These are phyloP conservation scores for Pterophyllum scalare DNA, from an alignment of 2,113 vertebrate genomes.

Conservation along the genomic window DNA sequence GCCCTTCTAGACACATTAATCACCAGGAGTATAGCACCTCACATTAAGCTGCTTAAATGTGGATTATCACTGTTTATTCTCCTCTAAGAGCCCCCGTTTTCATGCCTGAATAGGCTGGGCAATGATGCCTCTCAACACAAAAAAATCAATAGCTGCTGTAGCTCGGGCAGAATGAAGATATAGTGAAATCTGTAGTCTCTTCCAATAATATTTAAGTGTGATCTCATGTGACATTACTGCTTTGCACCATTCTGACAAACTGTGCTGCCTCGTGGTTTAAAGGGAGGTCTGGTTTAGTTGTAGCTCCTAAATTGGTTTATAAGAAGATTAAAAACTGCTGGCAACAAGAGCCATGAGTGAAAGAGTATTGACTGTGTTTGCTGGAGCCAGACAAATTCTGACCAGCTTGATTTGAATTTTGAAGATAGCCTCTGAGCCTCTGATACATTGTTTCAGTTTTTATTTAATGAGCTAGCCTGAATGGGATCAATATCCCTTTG, in stretches of 20 bases:
- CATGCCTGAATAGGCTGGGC: conserved; percentile 57
- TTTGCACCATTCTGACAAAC: conserved; percentile 20
- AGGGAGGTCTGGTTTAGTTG: conserved; percentile 34
- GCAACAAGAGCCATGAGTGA: conserved; percentile 25
- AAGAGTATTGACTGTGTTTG: conserved; percentile 21
- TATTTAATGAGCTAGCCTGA: not conserved
- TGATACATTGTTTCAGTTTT: not conserved
- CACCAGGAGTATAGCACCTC: conserved; percentile 74
- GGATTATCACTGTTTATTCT: conserved; percentile 77
- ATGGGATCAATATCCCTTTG: not conserved
- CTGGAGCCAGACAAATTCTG: conserved; percentile 22
- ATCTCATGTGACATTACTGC: conserved; percentile 29
- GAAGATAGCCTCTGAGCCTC: not conserved
- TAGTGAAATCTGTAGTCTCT: conserved; percentile 30
- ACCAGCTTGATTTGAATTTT: conserved; percentile 21
- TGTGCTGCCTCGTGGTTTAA: not conserved
- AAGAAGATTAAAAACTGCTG: conserved; percentile 55
- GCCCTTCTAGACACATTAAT: conserved; percentile 71
- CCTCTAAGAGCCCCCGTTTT: conserved; percentile 67
- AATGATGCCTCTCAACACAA: conserved; percentile 50
- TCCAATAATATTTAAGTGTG: conserved; percentile 39
- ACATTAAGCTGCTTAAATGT: conserved; percentile 76
- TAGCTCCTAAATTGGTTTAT: conserved; percentile 48
- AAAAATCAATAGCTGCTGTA: conserved; percentile 63
- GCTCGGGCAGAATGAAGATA: conserved; percentile 47